A percentile compares a stretch with the other conserved stretches of the same genome.
Conservation (phyloP, 1,140 invertebrate genomes). For the Ptiloglossa arizonensis region DNA sequence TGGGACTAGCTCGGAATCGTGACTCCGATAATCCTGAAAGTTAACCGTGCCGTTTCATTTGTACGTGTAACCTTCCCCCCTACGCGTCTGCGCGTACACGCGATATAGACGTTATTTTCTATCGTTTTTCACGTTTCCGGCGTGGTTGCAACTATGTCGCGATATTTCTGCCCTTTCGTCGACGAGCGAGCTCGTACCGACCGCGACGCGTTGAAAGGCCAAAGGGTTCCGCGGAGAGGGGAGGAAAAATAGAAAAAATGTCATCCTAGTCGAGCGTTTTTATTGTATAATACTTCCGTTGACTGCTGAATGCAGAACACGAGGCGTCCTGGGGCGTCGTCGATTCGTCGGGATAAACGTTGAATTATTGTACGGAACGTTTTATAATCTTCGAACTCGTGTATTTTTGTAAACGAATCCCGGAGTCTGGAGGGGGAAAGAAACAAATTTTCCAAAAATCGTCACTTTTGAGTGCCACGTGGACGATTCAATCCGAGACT, state of each 20-base stretch:
- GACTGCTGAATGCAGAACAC: background rate
- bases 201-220: no score
- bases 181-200: no score
- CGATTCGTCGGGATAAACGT: constrained; percentile 18
- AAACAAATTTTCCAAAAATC: no score
- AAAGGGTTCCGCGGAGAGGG: no score
- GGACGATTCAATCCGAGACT: no score
- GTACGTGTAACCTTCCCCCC: background rate
- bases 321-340: background rate
- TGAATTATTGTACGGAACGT: no score
- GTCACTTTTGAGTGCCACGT: no score
- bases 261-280: constrained; percentile 2
- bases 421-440: no score
- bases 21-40: constrained; percentile 3
- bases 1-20: background rate
- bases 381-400: no score
- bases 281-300: background rate
- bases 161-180: background rate
- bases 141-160: background rate
- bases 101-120: background rate
- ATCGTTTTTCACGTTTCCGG: background rate
- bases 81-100: no score
- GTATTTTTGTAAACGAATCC: no score
- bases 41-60: background rate
- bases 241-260: background rate